A percentile compares a stretch with the other conserved stretches of the same genome.
phyloP scores from a whole-genome alignment of 30 jellyfish, hydroid and myxozoan species.

The Euphysa ruthae region DNA sequence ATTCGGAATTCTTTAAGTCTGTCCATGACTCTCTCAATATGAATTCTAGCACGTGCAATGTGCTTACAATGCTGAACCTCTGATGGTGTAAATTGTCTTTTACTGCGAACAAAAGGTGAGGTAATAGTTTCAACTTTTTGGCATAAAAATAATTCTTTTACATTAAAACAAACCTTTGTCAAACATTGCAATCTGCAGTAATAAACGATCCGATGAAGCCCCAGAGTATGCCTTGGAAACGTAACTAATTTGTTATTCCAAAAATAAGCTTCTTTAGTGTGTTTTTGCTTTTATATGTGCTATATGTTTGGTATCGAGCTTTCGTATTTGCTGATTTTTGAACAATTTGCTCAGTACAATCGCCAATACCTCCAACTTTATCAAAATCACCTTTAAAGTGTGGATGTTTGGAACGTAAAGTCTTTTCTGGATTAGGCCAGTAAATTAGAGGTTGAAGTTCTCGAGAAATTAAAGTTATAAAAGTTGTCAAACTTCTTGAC shows the following conservation, averaged over 20 bases:
- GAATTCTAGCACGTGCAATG: conserved; percentile 40
- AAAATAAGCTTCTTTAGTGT: conserved; percentile 22
- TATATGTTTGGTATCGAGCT: conserved; percentile 41
- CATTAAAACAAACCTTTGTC: conserved; percentile 23
- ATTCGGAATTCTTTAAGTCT: conserved; percentile 25
- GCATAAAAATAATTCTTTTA: conserved; percentile 24
- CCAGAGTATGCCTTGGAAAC: background rate
- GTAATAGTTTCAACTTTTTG: conserved; percentile 15
- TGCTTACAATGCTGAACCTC: conserved; percentile 23
- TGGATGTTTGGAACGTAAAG: conserved; percentile 31
- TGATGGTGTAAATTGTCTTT: conserved; percentile 27
- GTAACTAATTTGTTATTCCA: conserved; percentile 24
- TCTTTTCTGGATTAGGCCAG: conserved; percentile 35
- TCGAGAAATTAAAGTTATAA: conserved; percentile 19
- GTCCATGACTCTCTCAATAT: conserved; percentile 32
- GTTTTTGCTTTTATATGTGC: conserved; percentile 34
- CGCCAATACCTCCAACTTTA: conserved; percentile 41
- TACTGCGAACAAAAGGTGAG: conserved; percentile 29
- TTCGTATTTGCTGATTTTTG: conserved; percentile 37
- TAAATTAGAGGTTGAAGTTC: conserved; percentile 30
- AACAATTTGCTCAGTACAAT: conserved; percentile 36
- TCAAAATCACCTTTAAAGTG: conserved; percentile 26
- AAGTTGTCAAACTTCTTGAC: conserved; percentile 21
- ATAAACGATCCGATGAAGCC: conserved; percentile 14
- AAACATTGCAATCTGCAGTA: conserved; percentile 24